These are phyloP conservation scores for Metaphire vulgaris DNA, from an alignment of 1,140 invertebrate species.

Conservation along the genomic window DNA sequence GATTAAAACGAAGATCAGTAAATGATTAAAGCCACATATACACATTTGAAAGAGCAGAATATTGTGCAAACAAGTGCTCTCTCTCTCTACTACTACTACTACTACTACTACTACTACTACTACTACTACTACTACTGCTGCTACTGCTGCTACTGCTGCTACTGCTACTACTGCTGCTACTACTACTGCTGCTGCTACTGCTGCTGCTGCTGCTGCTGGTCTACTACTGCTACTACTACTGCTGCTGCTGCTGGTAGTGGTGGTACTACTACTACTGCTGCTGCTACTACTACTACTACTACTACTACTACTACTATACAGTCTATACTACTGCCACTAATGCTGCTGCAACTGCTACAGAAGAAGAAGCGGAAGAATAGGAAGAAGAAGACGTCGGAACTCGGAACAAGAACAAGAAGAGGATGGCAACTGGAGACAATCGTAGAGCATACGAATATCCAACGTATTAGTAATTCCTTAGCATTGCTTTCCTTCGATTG, in stretches of 20 bases:
- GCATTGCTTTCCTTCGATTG: not conserved
- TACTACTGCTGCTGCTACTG: not conserved
- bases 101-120: not conserved
- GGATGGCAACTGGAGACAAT: too few relatives aligned
- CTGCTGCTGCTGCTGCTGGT: not conserved
- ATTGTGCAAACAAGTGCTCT: not conserved
- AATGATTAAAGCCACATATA: too few relatives aligned
- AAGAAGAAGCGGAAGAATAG: not conserved
- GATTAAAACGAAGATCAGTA: too few relatives aligned
- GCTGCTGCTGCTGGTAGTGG: not conserved
- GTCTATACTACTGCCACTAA: not conserved
- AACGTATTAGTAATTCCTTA: not conserved
- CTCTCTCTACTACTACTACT: not conserved
- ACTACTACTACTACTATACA: not conserved
- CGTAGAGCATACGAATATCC: not conserved
- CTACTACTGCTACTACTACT: not conserved
- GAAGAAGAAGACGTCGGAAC: not conserved
- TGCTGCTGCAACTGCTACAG: not conserved
- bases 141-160: not conserved
- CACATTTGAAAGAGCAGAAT: too few relatives aligned
- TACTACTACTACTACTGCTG: not conserved
- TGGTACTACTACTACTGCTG: not conserved
- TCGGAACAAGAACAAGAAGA: too few relatives aligned
- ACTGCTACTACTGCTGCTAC: not conserved
- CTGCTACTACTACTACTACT: slow-evolving; percentile 1